Conservation (phyloP, 64 coral and sea anemone species). For the Montipora cactus region DNA sequence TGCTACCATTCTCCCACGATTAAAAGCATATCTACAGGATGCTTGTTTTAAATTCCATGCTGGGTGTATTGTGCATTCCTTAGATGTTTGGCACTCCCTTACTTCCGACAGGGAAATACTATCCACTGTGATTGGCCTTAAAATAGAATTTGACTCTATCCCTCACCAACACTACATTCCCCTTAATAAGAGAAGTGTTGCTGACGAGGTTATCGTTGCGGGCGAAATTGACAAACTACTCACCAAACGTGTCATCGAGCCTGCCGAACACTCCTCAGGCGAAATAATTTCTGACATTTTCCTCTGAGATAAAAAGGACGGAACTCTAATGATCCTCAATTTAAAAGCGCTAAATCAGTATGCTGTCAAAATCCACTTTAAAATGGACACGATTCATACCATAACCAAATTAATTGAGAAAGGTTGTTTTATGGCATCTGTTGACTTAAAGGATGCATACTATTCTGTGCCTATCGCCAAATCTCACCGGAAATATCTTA, state of each 20-base stretch:
- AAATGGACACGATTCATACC: no score
- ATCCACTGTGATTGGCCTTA: background rate
- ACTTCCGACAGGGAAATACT: slow-evolving; percentile 42
- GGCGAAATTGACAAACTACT: slow-evolving; percentile 13
- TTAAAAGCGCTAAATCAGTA: no score
- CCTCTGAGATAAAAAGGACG: slow-evolving; percentile 19
- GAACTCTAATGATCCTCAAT: background rate
- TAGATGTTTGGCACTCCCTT: background rate
- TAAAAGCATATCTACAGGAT: background rate
- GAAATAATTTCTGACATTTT: slow-evolving; percentile 51
- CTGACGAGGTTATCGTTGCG: background rate
- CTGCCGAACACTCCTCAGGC: background rate
- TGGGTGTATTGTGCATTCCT: background rate
- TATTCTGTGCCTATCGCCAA: no score
- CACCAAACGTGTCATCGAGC: slow-evolving; percentile 18
- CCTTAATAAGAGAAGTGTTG: background rate
- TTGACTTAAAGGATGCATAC: no score
- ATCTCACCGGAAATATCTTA: no score
- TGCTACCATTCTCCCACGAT: background rate
- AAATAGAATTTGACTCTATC: background rate
- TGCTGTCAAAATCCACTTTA: no score
- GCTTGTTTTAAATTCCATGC: background rate
- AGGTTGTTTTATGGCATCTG: no score
- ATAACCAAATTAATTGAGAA: no score
- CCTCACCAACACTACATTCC: background rate